Conservation (phyloP, 2,888 invertebrate genomes). For the Phengaris arion region DNA sequence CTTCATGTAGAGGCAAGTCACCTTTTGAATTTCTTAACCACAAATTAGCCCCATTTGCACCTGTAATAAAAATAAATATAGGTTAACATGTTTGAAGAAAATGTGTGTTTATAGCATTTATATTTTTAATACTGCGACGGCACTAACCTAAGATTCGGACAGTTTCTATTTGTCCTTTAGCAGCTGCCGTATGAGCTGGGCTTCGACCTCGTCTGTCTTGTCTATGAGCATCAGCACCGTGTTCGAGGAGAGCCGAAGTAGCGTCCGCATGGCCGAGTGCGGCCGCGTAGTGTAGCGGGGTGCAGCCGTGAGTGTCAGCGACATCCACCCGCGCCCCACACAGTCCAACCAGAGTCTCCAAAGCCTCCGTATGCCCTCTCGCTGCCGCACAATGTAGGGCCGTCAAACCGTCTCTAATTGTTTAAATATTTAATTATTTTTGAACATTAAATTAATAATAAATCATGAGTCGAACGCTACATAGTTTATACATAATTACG, state of each 20-base stretch:
- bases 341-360: slow-evolving; percentile 91
- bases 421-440: neutral
- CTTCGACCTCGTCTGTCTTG: slow-evolving; percentile 96
- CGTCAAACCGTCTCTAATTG: slow-evolving; percentile 92
- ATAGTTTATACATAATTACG: too few species aligned
- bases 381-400: slow-evolving; percentile 98
- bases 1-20: slow-evolving; percentile 97
- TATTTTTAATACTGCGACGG: neutral
- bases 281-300: slow-evolving; percentile 97
- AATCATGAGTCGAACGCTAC: too few species aligned
- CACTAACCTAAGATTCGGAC: slow-evolving; percentile 83
- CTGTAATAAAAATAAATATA: slow-evolving; percentile 44
- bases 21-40: slow-evolving; percentile 96
- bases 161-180: slow-evolving; percentile 96
- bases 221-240: slow-evolving; percentile 94
- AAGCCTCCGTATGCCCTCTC: slow-evolving; percentile 94
- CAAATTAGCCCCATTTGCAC: slow-evolving; percentile 87
- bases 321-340: slow-evolving; percentile 94
- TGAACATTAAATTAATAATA: too few species aligned
- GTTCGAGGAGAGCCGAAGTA: slow-evolving; percentile 91
- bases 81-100: neutral
- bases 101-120: neutral
- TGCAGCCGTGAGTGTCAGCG: slow-evolving; percentile 96
- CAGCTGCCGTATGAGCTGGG: slow-evolving; percentile 96
- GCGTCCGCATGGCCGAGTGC: slow-evolving; percentile 97